Evolutionary conservation across 2,888 invertebrate genomes (phyloP), one percentile per base, ranked within the genome.

Genomic region (Merodon equestris): DNA sequence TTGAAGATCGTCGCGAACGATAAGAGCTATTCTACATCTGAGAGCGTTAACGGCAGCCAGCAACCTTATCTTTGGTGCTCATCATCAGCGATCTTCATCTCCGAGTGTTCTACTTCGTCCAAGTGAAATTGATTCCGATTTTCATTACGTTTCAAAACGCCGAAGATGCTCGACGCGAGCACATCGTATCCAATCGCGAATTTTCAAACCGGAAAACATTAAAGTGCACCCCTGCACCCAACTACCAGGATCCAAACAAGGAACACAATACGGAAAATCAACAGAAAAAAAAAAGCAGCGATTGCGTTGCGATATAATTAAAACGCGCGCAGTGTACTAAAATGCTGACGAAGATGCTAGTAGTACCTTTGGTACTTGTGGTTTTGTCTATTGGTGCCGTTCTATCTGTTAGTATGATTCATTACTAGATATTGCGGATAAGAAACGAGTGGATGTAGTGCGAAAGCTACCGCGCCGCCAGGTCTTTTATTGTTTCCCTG

Each of bases 121-220:
- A 84, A 85, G 85, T 84, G 82, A 83, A 84, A 82, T 77, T 77
- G 72, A 84, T 82, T 82, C 82, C 66, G 75, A 48, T 27, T 27
- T 75, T 82, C 82, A 60, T 54, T 83, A 67, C 63, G 83, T 83
- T 84, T 86, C 82, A 85, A 85, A 84, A 82, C 82, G 83, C 82
- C 73, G 83, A 84, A 74, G 82, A 67, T 82, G 83, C 79, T 83
- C 83, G 83, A 58, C 82, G 84, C 57, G 84, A 81, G 77, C 82
- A 73, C 82, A 82, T 75, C 83, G 72, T 61, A 14, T 40, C 51
- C 27, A 15, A 38, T 36, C 54, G 73, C 54, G 58, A 74, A 74
- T n/a, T 45, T 60, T 64, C 27, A 79, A 47, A 68, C 45, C 68
- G 73, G 64, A 68, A 77, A 63, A 79, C 44, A 58, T 50, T 15